Evolutionary conservation across 2,797 vertebrate genomes (phyloP).

Genomic region (Rousettus madagascariensis): DNA sequence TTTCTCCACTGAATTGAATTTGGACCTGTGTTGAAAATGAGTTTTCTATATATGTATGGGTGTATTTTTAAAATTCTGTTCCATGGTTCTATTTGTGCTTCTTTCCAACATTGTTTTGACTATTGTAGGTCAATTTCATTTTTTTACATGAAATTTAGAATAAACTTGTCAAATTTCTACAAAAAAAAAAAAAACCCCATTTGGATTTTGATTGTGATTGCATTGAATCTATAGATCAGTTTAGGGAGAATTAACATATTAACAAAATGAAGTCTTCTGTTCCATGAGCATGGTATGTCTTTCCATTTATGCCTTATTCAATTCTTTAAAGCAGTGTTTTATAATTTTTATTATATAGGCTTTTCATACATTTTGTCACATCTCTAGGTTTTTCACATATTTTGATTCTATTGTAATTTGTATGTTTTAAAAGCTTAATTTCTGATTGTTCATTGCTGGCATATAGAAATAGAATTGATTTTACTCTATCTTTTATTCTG

Average conservation of each 20-base stretch:
- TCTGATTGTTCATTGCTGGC: not conserved
- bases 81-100: not conserved
- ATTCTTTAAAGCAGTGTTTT: not conserved
- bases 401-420: not conserved
- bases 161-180: not conserved
- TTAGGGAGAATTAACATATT: not conserved
- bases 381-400: not conserved
- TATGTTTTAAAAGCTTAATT: not conserved
- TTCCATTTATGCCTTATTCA: not conserved
- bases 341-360: not conserved
- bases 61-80: not conserved
- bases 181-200: not conserved
- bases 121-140: not conserved
- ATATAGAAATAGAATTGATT: not conserved
- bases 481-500: not conserved
- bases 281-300: not conserved
- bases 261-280: not conserved
- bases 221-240: not conserved
- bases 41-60: not conserved
- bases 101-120: not conserved
- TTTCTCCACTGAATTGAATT: not conserved
- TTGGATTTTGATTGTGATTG: not conserved
- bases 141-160: not conserved
- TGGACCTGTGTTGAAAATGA: not conserved
- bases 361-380: not conserved